Conservation (phyloP, 2,113 vertebrate genomes). For the Brachypodius melanocephalos region DNA sequence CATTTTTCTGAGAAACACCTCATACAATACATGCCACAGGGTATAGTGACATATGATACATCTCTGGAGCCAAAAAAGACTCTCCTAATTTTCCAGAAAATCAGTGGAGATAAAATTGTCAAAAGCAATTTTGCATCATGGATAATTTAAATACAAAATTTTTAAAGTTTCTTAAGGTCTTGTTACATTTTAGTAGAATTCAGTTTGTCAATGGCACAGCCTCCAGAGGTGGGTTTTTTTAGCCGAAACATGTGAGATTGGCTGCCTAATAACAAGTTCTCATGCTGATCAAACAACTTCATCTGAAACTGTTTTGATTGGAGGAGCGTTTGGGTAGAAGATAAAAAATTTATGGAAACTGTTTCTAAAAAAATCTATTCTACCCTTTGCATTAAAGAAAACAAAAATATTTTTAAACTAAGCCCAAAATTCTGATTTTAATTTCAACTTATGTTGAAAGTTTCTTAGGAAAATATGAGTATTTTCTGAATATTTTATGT, state of each 20-base stretch:
- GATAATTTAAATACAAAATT: not conserved
- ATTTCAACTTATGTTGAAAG: not conserved
- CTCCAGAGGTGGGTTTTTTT: not conserved
- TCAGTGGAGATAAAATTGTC: not conserved
- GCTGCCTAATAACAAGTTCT: not conserved
- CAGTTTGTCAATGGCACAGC: not conserved
- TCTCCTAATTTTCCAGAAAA: not conserved
- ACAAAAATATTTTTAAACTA: not conserved
- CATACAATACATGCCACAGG: too few relatives aligned
- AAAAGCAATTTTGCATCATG: not conserved
- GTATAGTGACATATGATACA: not conserved
- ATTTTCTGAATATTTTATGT: constrained; percentile 60
- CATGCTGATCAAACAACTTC: not conserved
- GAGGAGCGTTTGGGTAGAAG: not conserved
- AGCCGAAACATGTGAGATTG: not conserved
- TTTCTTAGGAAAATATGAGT: constrained; percentile 29
- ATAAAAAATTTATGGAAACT: not conserved
- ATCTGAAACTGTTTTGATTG: not conserved
- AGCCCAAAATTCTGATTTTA: not conserved
- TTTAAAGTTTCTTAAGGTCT: not conserved
- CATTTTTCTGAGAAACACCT: not conserved
- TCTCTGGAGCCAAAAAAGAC: not conserved
- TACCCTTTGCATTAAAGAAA: not conserved
- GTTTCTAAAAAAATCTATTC: not conserved
- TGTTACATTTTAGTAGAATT: not conserved